Evolutionary conservation across 2,888 invertebrate species (phyloP).

Genomic region (Mythimna loreyi): DNA sequence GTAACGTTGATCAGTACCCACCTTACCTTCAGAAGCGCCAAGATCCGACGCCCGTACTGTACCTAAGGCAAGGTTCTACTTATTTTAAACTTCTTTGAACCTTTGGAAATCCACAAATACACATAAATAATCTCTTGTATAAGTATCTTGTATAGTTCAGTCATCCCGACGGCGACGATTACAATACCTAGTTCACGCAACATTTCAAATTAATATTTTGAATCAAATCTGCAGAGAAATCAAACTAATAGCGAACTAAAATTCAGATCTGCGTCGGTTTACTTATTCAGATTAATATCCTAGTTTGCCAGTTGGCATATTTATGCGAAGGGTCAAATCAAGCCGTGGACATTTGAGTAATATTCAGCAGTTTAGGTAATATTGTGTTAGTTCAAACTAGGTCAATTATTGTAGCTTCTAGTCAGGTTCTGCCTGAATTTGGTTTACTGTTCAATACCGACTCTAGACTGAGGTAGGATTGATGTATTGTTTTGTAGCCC

Average conservation of each 20-base stretch:
- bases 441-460: neutral
- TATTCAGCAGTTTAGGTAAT: conserved; percentile 28
- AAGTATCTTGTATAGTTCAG: too few relatives aligned
- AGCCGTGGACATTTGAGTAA: conserved; percentile 17
- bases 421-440: neutral
- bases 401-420: conserved; percentile 11
- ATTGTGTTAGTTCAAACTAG: conserved; percentile 22
- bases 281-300: conserved; percentile 34
- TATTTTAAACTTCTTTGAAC: too few relatives aligned
- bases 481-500: neutral
- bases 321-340: conserved; percentile 39
- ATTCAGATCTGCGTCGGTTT: conserved; percentile 35
- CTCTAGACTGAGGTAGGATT: neutral
- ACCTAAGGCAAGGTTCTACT: too few relatives aligned
- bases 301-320: conserved; percentile 20
- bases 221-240: conserved; percentile 15
- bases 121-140: too few relatives aligned
- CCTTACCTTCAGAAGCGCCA: too few relatives aligned
- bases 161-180: too few relatives aligned
- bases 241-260: conserved; percentile 22
- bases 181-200: neutral
- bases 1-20: too few relatives aligned
- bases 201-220: neutral
- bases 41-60: too few relatives aligned
- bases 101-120: too few relatives aligned